Conservation (phyloP, 2,888 invertebrate species). For the Ametastegia equiseti region DNA sequence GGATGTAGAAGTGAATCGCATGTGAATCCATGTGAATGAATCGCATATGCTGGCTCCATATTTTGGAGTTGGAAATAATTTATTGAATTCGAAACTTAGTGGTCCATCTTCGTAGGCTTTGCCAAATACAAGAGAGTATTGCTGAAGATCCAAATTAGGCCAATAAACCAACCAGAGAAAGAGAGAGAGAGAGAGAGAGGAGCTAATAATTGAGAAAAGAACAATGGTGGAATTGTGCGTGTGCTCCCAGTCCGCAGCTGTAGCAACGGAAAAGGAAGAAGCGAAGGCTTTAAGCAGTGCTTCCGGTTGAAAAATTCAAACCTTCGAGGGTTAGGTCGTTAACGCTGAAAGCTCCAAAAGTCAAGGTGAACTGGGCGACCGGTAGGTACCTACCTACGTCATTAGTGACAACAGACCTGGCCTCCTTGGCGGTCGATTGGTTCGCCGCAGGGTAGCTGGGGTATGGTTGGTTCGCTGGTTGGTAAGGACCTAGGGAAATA, state of each 20-base stretch:
- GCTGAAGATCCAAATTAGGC: background rate
- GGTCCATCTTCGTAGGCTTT: too few relatives aligned
- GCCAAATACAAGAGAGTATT: background rate
- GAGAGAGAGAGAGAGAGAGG: too few relatives aligned
- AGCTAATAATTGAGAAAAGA: background rate
- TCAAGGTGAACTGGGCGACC: conserved; percentile 20
- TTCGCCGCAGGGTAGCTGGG: background rate
- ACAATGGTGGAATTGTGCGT: conserved; percentile 13
- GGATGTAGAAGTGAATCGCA: too few relatives aligned
- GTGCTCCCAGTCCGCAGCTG: background rate
- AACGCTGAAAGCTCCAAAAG: conserved; percentile 24
- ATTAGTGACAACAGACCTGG: conserved; percentile 24
- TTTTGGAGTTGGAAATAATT: too few relatives aligned
- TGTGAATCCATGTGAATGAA: too few relatives aligned
- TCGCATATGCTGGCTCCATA: too few relatives aligned
- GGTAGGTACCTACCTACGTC: conserved; percentile 30
- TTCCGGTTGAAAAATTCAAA: background rate
- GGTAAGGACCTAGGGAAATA: conserved; percentile 4
- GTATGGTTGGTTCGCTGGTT: conserved; percentile 2
- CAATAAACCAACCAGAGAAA: background rate
- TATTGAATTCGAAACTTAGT: too few relatives aligned
- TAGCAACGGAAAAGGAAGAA: background rate
- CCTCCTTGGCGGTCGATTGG: conserved; percentile 32
- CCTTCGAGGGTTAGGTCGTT: conserved; percentile 25
- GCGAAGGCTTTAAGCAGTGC: background rate